These are phyloP conservation scores for Apamea anceps DNA, from an alignment of 2,888 invertebrate genomes.

Conservation along the genomic window DNA sequence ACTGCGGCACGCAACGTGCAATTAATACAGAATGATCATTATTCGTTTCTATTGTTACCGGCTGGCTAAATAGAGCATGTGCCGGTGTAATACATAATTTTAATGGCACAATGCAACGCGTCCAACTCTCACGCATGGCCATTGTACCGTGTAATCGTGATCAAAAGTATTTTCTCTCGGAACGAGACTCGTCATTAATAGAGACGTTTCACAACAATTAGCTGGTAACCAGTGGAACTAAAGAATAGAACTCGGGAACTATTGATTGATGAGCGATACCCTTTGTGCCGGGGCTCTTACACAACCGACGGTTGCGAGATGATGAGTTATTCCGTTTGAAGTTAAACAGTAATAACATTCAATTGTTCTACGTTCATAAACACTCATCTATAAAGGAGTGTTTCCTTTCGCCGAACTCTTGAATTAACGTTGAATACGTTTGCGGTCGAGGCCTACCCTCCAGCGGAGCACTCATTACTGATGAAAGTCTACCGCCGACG, in stretches of 20 bases:
- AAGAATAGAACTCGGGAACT: conserved; percentile 59
- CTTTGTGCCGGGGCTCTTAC: conserved; percentile 57
- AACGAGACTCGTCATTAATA: conserved; percentile 78
- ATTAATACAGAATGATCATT: conserved; percentile 86
- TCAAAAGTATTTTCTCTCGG: conserved; percentile 84
- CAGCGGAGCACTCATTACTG: conserved; percentile 81
- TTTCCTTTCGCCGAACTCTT: conserved; percentile 67
- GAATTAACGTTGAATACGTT: conserved; percentile 76
- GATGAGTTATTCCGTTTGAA: conserved; percentile 51
- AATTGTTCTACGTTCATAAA: conserved; percentile 64
- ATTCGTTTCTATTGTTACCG: conserved; percentile 88
- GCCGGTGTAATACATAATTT: conserved; percentile 84
- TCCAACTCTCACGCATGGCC: conserved; percentile 84
- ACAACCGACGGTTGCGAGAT: conserved; percentile 48
- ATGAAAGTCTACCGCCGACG: conserved; percentile 83
- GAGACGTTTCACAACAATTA: conserved; percentile 81
- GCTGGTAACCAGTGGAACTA: conserved; percentile 61
- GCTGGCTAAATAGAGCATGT: conserved; percentile 86
- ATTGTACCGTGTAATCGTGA: conserved; percentile 86
- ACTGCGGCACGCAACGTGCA: conserved; percentile 80
- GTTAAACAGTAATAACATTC: conserved; percentile 62
- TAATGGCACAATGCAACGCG: conserved; percentile 82
- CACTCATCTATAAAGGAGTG: conserved; percentile 43
- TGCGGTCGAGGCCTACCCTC: conserved; percentile 77
- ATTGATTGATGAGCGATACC: conserved; percentile 53